These are phyloP conservation scores for Silurus aristotelis DNA, from an alignment of 2,797 vertebrate genomes.

Conservation along the genomic window DNA sequence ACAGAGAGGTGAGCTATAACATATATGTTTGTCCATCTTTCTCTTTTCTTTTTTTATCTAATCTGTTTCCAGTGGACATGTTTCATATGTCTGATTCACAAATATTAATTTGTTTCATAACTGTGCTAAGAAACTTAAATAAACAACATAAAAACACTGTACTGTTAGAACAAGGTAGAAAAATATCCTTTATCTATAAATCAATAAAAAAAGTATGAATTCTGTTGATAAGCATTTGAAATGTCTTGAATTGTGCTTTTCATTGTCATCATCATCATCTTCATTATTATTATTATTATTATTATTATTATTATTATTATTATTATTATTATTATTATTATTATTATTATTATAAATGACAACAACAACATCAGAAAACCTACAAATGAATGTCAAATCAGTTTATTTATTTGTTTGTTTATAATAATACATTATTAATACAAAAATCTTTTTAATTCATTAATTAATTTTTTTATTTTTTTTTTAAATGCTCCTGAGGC, in stretches of 20 bases:
- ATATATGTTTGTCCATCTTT: slow-evolving; percentile 1
- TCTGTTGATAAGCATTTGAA: no score
- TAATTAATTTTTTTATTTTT: background rate
- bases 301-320: background rate
- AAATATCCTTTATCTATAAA: no score
- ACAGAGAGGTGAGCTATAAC: slow-evolving; percentile 23
- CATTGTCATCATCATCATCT: no score
- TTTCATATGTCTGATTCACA: background rate
- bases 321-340: background rate
- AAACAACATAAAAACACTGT: background rate
- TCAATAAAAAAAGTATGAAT: no score
- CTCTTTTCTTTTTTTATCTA: background rate
- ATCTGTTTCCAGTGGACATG: background rate
- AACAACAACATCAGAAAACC: no score
- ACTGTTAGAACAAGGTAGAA: background rate
- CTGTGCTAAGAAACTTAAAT: background rate
- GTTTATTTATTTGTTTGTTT: no score
- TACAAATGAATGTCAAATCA: no score
- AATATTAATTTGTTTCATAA: background rate
- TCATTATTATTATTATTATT: background rate
- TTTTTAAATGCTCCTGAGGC: background rate
- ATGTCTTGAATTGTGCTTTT: no score
- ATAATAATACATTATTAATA: no score
- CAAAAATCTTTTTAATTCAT: background rate
- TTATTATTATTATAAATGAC: no score